Evolutionary conservation across 1,140 invertebrate genomes (phyloP), one percentile per base, ranked within the genome.

Genomic region (Euschistus heros): DNA sequence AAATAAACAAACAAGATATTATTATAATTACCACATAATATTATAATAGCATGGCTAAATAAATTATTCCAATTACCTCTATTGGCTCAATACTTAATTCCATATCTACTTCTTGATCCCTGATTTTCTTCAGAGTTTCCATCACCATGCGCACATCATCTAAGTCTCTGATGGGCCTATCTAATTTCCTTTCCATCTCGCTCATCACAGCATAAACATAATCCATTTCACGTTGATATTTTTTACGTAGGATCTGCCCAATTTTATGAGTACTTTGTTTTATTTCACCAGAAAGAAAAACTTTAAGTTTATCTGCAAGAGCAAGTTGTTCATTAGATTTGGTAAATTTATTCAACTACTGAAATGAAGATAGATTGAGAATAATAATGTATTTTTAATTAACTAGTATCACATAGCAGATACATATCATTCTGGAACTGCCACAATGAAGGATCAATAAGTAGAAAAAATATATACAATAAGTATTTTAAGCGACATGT

Each of bases 101-200:
- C 86, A 97, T 92, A 72, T 95, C 91, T 14, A 97, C 92, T 78
- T 97, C 94, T 74, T 93, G 89, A 71, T 96, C 92, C 10, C 94
- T 78, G 63, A 97, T 92, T 74, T 96, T 94, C 73, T 91, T 90
- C 63, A 97, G 75, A 0, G 89, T 93, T 67, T 94, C 91, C 90
- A 98, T 97, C 20, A 93, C 87, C 72, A 91, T 83, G 60, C 93
- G 80, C 1, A 97, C 92, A 71, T 97, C 94, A 74, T 98, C 94
- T 24, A 97, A 79, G 74, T 96, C 94, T 62, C 89, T 81, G 52
- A 97, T 89, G 55, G 89, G 89, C 47, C 90, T 80, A 69, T 91
- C 86, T 20, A 97, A 76, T 73, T 92, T 90, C 54, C 91, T 84
- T 70, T 89, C 89, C 79, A 96, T 86, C 75, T 96, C 92, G 69